A percentile compares a stretch with the other conserved stretches of the same genome.
Conservation (phyloP, 2,797 vertebrate species). For the Fundulus diaphanus region DNA sequence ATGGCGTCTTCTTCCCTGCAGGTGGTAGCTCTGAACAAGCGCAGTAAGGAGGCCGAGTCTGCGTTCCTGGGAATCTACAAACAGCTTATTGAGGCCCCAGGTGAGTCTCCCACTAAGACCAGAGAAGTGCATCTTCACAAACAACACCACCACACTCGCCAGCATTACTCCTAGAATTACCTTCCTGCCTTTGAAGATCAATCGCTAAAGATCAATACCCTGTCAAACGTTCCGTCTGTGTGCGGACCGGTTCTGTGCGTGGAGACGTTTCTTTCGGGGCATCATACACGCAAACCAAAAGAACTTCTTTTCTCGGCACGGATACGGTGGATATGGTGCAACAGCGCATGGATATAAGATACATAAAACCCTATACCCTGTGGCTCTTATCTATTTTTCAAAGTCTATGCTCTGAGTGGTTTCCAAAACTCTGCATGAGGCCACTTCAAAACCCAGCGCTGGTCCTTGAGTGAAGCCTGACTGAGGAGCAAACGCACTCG, state of each 20-base stretch:
- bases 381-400: slow-evolving; percentile 77
- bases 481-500: slow-evolving; percentile 71
- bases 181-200: slow-evolving; percentile 29
- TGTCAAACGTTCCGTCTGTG: slow-evolving; percentile 13
- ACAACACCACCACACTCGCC: slow-evolving; percentile 36
- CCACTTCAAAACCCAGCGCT: slow-evolving; percentile 76
- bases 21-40: slow-evolving; percentile 97
- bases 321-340: slow-evolving; percentile 37
- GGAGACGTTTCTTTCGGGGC: slow-evolving; percentile 17
- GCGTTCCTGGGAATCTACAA: slow-evolving; percentile 96
- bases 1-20: slow-evolving; percentile 73
- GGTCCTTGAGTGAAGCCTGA: slow-evolving; percentile 74
- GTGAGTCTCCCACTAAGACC: slow-evolving; percentile 83
- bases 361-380: slow-evolving; percentile 61
- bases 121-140: slow-evolving; percentile 57
- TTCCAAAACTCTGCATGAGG: slow-evolving; percentile 78
- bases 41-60: slow-evolving; percentile 97
- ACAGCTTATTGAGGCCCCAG: slow-evolving; percentile 95
- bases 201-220: slow-evolving; percentile 24
- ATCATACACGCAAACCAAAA: slow-evolving; percentile 8
- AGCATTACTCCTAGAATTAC: slow-evolving; percentile 31
- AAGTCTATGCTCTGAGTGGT: slow-evolving; percentile 70
- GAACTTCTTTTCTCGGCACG: slow-evolving; percentile 38
- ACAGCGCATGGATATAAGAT: slow-evolving; percentile 50
- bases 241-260: slow-evolving; percentile 3